Evolutionary conservation across 2,113 vertebrate species (phyloP).

Genomic region (Genyomyrus donnyi): DNA sequence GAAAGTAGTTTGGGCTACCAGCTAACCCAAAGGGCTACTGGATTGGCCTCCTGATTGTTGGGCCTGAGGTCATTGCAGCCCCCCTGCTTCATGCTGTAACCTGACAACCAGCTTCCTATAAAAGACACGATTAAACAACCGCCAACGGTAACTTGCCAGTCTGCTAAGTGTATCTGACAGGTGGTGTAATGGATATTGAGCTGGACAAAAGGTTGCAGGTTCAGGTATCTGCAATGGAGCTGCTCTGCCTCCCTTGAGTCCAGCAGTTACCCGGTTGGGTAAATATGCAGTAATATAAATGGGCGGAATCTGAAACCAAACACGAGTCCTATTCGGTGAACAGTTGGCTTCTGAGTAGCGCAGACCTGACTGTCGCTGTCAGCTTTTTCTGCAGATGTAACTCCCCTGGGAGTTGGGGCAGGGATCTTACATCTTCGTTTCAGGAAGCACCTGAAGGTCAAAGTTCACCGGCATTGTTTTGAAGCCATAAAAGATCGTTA

Average conservation of each 20-base stretch:
- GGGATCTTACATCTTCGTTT: neutral
- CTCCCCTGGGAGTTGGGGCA: neutral
- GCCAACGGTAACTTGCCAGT: neutral
- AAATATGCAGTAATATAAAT: slow-evolving; percentile 2
- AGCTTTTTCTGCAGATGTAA: neutral
- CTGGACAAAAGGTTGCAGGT: neutral
- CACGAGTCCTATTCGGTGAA: neutral
- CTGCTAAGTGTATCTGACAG: neutral
- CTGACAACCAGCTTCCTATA: neutral
- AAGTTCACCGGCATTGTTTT: slow-evolving; percentile 7
- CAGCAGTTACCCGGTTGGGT: neutral
- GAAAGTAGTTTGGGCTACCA: neutral
- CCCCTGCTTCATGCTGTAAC: neutral
- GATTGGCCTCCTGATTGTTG: neutral
- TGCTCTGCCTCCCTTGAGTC: neutral
- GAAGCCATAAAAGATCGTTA: neutral
- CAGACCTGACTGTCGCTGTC: neutral
- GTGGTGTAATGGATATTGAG: neutral
- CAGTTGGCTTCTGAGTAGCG: neutral
- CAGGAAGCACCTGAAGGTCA: slow-evolving; percentile 10
- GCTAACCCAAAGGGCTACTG: neutral
- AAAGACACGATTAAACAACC: neutral
- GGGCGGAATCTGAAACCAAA: slow-evolving; percentile 3
- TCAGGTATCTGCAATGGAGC: neutral
- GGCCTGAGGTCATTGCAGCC: neutral